Evolutionary conservation across 1,140 invertebrate genomes (phyloP).

Genomic region (Anastrepha obliqua): DNA sequence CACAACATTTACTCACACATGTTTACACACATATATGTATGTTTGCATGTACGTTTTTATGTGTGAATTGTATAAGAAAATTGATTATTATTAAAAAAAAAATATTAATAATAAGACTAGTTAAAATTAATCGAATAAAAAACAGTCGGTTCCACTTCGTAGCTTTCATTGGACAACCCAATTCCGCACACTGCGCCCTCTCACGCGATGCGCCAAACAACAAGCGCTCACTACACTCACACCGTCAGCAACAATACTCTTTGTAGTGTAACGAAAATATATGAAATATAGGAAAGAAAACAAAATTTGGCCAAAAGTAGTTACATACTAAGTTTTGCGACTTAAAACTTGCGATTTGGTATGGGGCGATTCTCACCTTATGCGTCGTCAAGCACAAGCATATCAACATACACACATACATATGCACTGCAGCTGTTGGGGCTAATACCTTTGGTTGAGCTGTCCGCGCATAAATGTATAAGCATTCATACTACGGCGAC

Average conservation of each 20-base stretch:
- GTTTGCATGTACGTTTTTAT: not conserved
- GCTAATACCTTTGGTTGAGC: not conserved
- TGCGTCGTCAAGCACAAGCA: not conserved
- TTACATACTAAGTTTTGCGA: not conserved
- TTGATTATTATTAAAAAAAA: too few relatives aligned
- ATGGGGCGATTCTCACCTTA: conserved; percentile 10
- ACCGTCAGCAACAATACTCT: not conserved
- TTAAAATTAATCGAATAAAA: conserved; percentile 1
- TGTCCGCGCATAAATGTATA: not conserved
- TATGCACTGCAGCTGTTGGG: not conserved
- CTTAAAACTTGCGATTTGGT: not conserved
- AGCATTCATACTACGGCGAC: conserved; percentile 4
- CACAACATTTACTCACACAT: not conserved
- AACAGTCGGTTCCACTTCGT: conserved; percentile 16
- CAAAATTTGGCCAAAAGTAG: not conserved
- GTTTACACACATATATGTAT: not conserved
- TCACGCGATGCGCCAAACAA: not conserved
- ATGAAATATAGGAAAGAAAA: not conserved
- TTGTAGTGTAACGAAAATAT: not conserved
- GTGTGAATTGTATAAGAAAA: too few relatives aligned
- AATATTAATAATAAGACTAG: not conserved
- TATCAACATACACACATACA: too few relatives aligned
- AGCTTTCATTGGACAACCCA: not conserved
- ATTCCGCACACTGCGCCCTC: not conserved
- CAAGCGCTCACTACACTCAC: not conserved